These are phyloP conservation scores for Metellina segmentata DNA, from an alignment of 2,888 invertebrate genomes.

Conservation along the genomic window DNA sequence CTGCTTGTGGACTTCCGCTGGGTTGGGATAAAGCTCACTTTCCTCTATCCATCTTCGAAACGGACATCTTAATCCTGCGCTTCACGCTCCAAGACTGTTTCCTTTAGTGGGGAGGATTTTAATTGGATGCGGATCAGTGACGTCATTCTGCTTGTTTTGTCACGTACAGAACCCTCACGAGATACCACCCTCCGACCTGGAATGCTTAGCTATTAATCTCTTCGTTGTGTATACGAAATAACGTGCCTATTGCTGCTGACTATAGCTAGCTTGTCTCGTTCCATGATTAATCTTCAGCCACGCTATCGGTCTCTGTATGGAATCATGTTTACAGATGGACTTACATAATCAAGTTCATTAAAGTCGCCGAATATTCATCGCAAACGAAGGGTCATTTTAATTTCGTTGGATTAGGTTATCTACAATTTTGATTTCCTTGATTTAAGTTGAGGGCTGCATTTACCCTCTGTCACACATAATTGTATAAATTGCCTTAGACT, in stretches of 20 bases:
- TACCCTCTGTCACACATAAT: too few species aligned
- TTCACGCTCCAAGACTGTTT: constrained; percentile 52
- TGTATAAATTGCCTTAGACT: too few species aligned
- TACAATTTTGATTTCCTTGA: neutral
- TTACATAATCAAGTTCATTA: constrained; percentile 17
- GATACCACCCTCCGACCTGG: constrained; percentile 5
- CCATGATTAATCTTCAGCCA: constrained; percentile 30
- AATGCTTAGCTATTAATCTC: constrained; percentile 65
- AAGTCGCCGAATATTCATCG: neutral
- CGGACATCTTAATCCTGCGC: constrained; percentile 64
- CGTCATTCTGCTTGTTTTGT: constrained; percentile 68
- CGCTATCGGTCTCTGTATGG: neutral
- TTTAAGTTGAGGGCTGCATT: neutral
- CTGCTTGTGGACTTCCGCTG: constrained; percentile 52
- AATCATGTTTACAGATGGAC: constrained; percentile 1
- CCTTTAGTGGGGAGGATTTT: constrained; percentile 53
- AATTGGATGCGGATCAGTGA: constrained; percentile 73
- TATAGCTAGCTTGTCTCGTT: constrained; percentile 17
- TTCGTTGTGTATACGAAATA: constrained; percentile 29
- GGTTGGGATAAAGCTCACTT: constrained; percentile 56
- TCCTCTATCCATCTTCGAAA: constrained; percentile 64
- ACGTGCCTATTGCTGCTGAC: constrained; percentile 42
- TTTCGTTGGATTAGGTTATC: constrained; percentile 11
- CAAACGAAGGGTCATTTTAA: neutral
- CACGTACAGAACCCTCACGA: constrained; percentile 22